Percentiles rank a stretch among this genome's conserved stretches.
Conservation (phyloP, 2,113 vertebrate genomes). For the Rallus limicola region DNA sequence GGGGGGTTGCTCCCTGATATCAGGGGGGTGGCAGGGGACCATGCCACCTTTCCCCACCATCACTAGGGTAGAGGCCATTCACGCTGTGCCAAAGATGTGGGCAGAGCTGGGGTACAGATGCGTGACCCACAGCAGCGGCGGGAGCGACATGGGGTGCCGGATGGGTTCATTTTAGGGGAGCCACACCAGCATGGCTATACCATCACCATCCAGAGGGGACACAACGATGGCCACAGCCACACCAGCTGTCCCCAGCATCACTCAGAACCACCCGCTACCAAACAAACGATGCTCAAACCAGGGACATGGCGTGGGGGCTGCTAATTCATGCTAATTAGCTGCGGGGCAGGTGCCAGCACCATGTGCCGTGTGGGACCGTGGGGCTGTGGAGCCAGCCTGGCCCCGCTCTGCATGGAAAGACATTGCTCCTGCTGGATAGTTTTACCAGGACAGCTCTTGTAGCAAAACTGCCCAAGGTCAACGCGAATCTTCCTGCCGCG, state of each 20-base stretch:
- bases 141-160: not conserved
- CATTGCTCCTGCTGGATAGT: not conserved
- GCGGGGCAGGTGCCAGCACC: not conserved
- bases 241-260: not conserved
- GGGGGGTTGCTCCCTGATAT: fast-evolving
- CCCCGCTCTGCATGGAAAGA: fast-evolving
- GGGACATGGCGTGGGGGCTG: not conserved
- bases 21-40: no score
- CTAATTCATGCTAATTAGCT: not conserved
- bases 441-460: not conserved
- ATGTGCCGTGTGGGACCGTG: fast-evolving
- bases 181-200: fast-evolving
- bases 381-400: fast-evolving
- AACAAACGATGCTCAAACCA: fast-evolving
- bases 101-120: not conserved
- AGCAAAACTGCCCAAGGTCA: conserved; percentile 57
- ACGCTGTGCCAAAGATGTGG: fast-evolving
- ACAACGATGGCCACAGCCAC: not conserved
- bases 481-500: not conserved
- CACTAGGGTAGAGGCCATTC: fast-evolving
- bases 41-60: not conserved
- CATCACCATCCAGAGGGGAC: not conserved
- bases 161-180: not conserved
- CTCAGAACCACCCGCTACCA: fast-evolving
- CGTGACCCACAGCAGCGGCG: fast-evolving